Evolutionary conservation across 2,113 vertebrate genomes (phyloP).

Genomic region (Chaetodon auriga): DNA sequence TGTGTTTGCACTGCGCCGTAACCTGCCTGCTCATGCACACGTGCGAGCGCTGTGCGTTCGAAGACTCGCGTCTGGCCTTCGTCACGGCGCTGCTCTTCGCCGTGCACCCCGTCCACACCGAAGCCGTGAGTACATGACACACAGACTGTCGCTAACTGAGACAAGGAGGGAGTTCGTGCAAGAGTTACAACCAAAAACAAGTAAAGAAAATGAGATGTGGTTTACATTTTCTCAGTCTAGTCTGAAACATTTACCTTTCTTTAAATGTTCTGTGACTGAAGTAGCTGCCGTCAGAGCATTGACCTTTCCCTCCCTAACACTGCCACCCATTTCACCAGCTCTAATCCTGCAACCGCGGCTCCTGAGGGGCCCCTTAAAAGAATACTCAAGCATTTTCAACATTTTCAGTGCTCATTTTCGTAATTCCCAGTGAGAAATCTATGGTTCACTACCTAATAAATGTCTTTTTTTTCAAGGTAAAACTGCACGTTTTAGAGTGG

Average conservation of each 20-base stretch:
- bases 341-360: not conserved
- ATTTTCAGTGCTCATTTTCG: too few species aligned
- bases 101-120: constrained; percentile 95
- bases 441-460: too few species aligned
- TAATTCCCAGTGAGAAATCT: too few species aligned
- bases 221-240: not conserved
- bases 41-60: constrained; percentile 90
- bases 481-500: too few species aligned
- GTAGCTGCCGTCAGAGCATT: not conserved
- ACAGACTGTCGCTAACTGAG: not conserved
- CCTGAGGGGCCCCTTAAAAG: not conserved
- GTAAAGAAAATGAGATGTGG: not conserved
- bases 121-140: constrained; percentile 91
- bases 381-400: too few species aligned
- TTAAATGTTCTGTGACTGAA: not conserved
- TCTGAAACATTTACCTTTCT: not conserved
- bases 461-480: too few species aligned
- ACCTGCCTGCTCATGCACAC: constrained; percentile 92
- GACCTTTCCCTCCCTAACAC: not conserved
- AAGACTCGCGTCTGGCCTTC: constrained; percentile 86
- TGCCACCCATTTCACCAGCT: not conserved
- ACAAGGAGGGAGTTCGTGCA: not conserved
- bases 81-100: constrained; percentile 92
- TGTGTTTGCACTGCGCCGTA: constrained; percentile 90
- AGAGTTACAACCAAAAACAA: not conserved